Base-by-base conservation (phyloP, 2,113 vertebrate genomes). In the Strix uralensis region DNA sequence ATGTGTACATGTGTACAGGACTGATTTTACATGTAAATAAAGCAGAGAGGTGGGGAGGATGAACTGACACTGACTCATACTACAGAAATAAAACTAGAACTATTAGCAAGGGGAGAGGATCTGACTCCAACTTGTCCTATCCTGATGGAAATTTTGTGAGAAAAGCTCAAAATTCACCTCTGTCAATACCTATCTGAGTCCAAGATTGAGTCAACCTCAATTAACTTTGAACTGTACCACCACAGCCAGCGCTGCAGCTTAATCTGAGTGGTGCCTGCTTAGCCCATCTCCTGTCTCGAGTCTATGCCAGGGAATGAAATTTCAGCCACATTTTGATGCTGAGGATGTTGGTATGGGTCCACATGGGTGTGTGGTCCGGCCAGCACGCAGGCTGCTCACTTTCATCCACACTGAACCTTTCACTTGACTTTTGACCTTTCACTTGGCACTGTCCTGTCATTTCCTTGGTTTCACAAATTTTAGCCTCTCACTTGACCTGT, bases 401-500 rank as follows among this genome's bases (percentile, higher is more conserved):
- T 98, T 98, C 97, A 98, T 98, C 97, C 94, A 67, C 3, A 0
- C 57, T 85, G 94, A 91, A 95, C 97, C 97, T 96, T 97, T 98
- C 98, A 98, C 97, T 98, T 98, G 98, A 98, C 98, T 96, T 98
- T 92, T 98, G 98, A 98, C 98, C 98, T 98, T 98, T 97, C 96
- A 94, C 97, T 98, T 98, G 98, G 97, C 96, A 97, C 96, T 98
- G 94, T 98, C 98, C 98, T 97, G 96, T 97, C 97, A 97, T 97
- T 98, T 98, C 97, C 98, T 98, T 96, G 96, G 97, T 95, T 98
- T 98, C 82, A 90, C 97, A 98, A 98, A 98, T 98, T 98, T 98
- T 98, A 97, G 96, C 97, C 95, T 98, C 98, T 98, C 96, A 97
- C 97, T 97, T 98, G 97, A 98, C 97, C 98, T 98, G 86, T 97